A percentile compares a stretch with the other conserved stretches of the same genome.
These are phyloP conservation scores for Lepidotrigona ventralis DNA, from an alignment of 1,140 invertebrate species.

Conservation along the genomic window DNA sequence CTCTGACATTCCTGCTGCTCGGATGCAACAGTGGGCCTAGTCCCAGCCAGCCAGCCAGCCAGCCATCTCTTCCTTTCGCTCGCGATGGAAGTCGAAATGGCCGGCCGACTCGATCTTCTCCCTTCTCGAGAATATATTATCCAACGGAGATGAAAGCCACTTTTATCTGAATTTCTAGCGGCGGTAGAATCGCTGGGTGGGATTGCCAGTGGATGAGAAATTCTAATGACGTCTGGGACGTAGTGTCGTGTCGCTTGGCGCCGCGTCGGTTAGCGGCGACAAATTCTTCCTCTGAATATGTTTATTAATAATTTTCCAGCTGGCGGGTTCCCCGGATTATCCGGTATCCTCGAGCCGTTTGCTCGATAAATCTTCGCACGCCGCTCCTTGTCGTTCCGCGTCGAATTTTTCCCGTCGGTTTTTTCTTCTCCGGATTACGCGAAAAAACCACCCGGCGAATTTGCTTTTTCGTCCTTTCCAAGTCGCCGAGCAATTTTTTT, in stretches of 20 bases:
- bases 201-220: constrained; percentile 6
- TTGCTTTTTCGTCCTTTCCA: neutral
- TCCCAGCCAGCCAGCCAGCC: neutral
- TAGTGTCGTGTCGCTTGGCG: neutral
- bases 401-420: neutral
- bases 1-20: constrained; percentile 38
- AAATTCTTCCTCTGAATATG: constrained; percentile 20
- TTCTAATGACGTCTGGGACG: constrained; percentile 40
- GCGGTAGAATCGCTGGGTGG: neutral
- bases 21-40: neutral
- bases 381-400: neutral
- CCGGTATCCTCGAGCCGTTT: neutral
- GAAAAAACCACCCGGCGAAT: neutral
- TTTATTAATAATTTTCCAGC: constrained; percentile 46
- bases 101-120: neutral
- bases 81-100: constrained; percentile 39
- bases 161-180: constrained; percentile 48
- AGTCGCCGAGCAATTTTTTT: neutral
- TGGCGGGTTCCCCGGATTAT: neutral
- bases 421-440: neutral
- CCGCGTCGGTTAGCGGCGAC: neutral
- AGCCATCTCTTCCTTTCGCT: constrained; percentile 32
- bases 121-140: constrained; percentile 44
- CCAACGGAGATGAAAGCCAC: constrained; percentile 27
- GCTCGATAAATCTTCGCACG: neutral